Evolutionary conservation across 1,140 invertebrate genomes (phyloP).

Genomic region (Paraescarpia echinospica): DNA sequence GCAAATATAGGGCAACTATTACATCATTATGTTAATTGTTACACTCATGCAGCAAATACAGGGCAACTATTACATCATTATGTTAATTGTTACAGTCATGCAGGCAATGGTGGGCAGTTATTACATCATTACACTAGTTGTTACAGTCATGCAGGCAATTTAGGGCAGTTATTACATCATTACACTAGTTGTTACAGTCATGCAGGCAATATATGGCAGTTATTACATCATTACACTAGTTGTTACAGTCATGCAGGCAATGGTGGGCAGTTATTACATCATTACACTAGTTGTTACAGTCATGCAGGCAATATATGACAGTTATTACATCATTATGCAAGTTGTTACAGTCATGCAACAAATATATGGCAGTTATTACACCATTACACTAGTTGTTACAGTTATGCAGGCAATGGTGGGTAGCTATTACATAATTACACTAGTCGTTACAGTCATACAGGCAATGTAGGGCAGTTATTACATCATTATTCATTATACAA

Average conservation of each 20-base stretch:
- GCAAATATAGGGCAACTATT: background rate
- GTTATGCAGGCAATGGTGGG: background rate
- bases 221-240: background rate
- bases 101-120: background rate
- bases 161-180: background rate
- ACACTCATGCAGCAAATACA: background rate
- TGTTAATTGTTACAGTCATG: background rate
- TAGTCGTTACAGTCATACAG: background rate
- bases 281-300: background rate
- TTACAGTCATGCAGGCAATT: background rate
- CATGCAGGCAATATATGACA: background rate
- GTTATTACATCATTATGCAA: background rate
- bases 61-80: background rate
- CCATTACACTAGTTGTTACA: background rate
- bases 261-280: background rate
- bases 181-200: background rate
- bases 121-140: background rate
- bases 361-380: background rate
- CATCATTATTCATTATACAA: background rate
- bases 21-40: background rate
- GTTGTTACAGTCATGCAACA: background rate
- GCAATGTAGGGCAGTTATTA: background rate
- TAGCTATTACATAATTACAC: background rate
- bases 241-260: background rate
- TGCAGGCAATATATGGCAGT: background rate